Evolutionary conservation across 2,113 vertebrate species (phyloP), one percentile per base, ranked within the genome.

Genomic region (Okapia johnstoni): DNA sequence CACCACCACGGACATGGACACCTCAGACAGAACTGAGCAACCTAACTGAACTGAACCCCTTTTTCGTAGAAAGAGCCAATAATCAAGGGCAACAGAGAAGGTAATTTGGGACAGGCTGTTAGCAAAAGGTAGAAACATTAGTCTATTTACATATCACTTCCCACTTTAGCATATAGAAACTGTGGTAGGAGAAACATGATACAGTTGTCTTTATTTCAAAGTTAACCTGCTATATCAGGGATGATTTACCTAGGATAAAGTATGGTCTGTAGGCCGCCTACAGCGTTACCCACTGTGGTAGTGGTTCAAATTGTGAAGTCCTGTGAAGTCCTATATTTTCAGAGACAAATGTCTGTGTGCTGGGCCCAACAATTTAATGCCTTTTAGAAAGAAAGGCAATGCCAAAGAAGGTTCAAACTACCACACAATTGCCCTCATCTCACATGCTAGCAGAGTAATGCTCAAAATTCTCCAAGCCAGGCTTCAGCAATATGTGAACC

Each of bases 1-100:
- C 4, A 7, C 30, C 28, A 19, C 33, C 7, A 13, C 0, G 3
- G 66, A 70, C n/a, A 70, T 0, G 10, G 10, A 70, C n/a, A 40
- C 21, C 10, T 40, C 66, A 70, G 66, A 40, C 19, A 40, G 5
- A 19, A 40, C 19, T 12, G 19, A 70, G n/a, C 5, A 1, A 70
- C 19, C 23, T 17, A 70, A 36, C 61, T n/a, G 61, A n/a, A 63
- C 17, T 70, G 66, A 70, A 40, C 70, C 12, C 8, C 1, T 76
- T 43, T 84, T 81, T 60, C 3, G 5, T 61, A 43, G 48, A 81
- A 63, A 93, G 13, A 30, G 2, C 4, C 21, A 57, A 23, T 48
- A 52, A 26, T 33, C 15, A 70, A 36, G 1, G 14, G 54, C 2
- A 60, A 10, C 13, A 84, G 46, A 63, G 40, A 63, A 70, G 30